A percentile compares a stretch with the other conserved stretches of the same genome.
These are phyloP conservation scores for Seriola aureovittata DNA, from an alignment of 2,113 vertebrate genomes.

Conservation along the genomic window DNA sequence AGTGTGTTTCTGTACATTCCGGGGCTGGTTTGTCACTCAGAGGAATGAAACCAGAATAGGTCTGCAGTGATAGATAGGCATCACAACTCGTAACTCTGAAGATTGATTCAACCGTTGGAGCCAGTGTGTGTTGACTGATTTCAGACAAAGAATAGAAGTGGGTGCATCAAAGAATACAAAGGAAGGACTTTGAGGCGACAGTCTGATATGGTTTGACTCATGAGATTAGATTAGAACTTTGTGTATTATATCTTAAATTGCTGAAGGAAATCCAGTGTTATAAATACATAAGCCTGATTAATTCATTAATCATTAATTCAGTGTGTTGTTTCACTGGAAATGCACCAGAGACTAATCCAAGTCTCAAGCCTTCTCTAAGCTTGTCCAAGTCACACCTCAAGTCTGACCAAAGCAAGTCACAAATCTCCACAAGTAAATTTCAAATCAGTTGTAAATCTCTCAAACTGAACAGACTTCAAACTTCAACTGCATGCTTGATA, in stretches of 20 bases:
- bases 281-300: not conserved
- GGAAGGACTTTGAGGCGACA: not conserved
- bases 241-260: not conserved
- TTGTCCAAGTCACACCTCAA: not conserved
- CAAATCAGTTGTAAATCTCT: not conserved
- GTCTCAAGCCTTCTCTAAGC: not conserved
- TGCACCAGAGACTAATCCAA: not conserved
- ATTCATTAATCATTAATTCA: not conserved
- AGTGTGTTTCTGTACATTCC: conserved; percentile 39
- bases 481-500: not conserved
- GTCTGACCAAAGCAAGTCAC: not conserved
- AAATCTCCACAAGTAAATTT: too few species aligned
- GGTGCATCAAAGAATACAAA: not conserved
- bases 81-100: not conserved
- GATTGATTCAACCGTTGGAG: not conserved
- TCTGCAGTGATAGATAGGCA: conserved; percentile 11
- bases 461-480: too few species aligned
- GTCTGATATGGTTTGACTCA: not conserved
- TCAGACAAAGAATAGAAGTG: not conserved
- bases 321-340: not conserved
- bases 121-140: not conserved
- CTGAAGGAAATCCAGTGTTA: not conserved
- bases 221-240: not conserved
- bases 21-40: conserved; percentile 8
- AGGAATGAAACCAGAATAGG: conserved; percentile 6